These are phyloP conservation scores for Gymnoscopelus microlampas DNA, from an alignment of 2,797 vertebrate species.

Conservation along the genomic window DNA sequence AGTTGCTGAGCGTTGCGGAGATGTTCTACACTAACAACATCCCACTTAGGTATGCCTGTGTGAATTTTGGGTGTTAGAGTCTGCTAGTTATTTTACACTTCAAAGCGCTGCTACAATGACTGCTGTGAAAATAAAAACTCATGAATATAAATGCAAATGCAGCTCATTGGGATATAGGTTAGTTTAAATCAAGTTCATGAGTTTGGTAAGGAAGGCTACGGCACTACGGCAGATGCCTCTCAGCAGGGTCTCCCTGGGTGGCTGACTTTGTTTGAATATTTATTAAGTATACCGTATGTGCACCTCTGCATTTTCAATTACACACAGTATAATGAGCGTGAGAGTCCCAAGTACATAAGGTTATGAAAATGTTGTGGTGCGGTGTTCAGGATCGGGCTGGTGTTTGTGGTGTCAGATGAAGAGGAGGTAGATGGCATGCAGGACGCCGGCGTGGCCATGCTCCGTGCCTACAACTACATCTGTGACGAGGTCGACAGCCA, in stretches of 20 bases:
- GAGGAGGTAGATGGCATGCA: conserved; percentile 92
- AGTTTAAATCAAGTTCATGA: conserved; percentile 43
- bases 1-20: conserved; percentile 92
- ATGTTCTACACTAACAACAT: conserved; percentile 98
- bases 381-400: conserved; percentile 88
- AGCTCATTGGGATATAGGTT: conserved; percentile 4
- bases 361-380: neutral
- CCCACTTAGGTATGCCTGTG: conserved; percentile 88
- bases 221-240: conserved; percentile 24
- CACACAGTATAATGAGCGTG: neutral
- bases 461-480: conserved; percentile 94
- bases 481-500: conserved; percentile 90
- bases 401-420: conserved; percentile 92
- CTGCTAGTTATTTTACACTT: neutral
- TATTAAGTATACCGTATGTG: conserved; percentile 41
- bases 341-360: neutral
- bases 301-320: conserved; percentile 44
- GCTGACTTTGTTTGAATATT: conserved; percentile 52
- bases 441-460: conserved; percentile 91
- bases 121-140: neutral
- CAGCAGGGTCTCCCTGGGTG: conserved; percentile 37
- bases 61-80: neutral
- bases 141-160: neutral
- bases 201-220: conserved; percentile 42
- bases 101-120: neutral